Evolutionary conservation across 2,113 vertebrate genomes (phyloP), one percentile per base, ranked within the genome.

Genomic region (Rutilus rutilus): DNA sequence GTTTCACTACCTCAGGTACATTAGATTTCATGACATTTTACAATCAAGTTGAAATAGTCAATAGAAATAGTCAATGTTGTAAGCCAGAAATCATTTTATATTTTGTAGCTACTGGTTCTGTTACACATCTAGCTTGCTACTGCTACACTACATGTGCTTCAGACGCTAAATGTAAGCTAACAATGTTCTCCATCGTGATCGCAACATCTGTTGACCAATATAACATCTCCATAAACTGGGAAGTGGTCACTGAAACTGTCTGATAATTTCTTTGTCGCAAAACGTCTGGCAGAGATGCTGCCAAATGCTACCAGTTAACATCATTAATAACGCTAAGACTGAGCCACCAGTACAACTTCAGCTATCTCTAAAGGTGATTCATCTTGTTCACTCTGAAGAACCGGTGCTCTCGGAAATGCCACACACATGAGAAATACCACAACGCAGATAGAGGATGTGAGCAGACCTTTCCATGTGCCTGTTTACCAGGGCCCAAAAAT

Each of bases 401-500:
- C 36, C 23, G 23, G 36, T 52, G 69, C 69, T 81, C 59, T 62
- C 23, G 79, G 71, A 83, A 83, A 69, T 75, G 50, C 45, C 83
- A 85, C 78, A 59, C 73, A 76, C 78, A 82, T 67, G 83, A 78
- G 78, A 82, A 82, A 82, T 82, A 78, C 60, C 78, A 73, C 57
- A 75, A 27, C 42, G 79, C 59, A 76, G 59, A 67, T 23, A 25
- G 79, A 86, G 79, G 69, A 77, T 83, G 39, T 83, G 79, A 39
- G 69, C 78, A 75, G 69, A 42, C 45, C 27, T 50, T 76, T 57
- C 45, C n/a, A 47, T 83, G 39, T 74, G 50, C 12, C 52, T 85
- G 85, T 78, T 85, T 86, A 82, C 65, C 82, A 64, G 10, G 50
- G 42, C 36, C 57, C 54, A 17, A 36, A 12, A 39, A 84, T 57